These are phyloP conservation scores for Diadromus collaris DNA, from an alignment of 2,888 invertebrate species.

Conservation along the genomic window DNA sequence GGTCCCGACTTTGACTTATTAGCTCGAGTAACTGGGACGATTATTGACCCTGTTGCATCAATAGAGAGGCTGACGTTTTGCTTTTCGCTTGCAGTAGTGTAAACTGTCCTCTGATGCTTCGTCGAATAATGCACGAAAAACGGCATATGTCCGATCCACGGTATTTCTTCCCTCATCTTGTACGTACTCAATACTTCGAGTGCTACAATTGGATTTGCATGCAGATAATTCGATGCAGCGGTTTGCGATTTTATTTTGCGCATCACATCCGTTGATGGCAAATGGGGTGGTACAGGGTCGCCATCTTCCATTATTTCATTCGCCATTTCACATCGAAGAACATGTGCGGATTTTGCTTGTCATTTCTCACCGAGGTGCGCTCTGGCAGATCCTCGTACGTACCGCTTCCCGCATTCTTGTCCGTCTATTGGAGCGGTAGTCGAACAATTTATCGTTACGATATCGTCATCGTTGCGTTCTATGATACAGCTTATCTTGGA, in stretches of 20 bases:
- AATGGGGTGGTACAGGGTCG: conserved; percentile 26
- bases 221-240: conserved; percentile 31
- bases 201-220: conserved; percentile 53
- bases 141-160: conserved; percentile 55
- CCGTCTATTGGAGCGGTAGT: conserved; percentile 13
- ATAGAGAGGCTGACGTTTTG: conserved; percentile 42
- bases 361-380: conserved; percentile 52
- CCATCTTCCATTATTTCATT: conserved; percentile 47
- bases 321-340: conserved; percentile 57
- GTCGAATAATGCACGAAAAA: conserved; percentile 62
- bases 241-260: conserved; percentile 40
- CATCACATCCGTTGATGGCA: conserved; percentile 21
- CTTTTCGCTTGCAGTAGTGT: conserved; percentile 23
- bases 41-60: conserved; percentile 60
- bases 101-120: conserved; percentile 55
- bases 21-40: conserved; percentile 50
- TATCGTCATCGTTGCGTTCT: conserved; percentile 26
- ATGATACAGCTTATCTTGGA: conserved; percentile 30
- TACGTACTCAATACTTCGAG: conserved; percentile 42
- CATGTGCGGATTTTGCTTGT: conserved; percentile 55
- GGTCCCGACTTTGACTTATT: conserved; percentile 41
- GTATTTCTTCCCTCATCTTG: conserved; percentile 45
- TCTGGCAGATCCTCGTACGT: conserved; percentile 51
- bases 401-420: conserved; percentile 59
- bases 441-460: conserved; percentile 26